Evolutionary conservation across 1,140 invertebrate genomes (phyloP).

Genomic region (Glossosoma conforme): DNA sequence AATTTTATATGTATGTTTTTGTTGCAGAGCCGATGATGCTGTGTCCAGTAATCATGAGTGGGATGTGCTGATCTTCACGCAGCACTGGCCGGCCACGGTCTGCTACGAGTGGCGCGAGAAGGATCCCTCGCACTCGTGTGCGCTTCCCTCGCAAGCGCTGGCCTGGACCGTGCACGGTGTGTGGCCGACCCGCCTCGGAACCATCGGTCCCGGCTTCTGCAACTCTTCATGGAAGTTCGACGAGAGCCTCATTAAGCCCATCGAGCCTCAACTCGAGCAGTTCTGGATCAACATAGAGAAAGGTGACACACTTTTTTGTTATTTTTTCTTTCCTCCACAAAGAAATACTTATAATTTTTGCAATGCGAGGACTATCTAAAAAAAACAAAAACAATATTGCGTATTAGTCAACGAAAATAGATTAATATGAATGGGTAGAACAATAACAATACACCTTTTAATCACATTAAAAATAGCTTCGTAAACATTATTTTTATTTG

Average conservation of each 20-base stretch:
- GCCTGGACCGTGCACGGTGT: slow-evolving; percentile 77
- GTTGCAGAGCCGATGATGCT: no score
- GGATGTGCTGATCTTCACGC: slow-evolving; percentile 74
- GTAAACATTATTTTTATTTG: no score
- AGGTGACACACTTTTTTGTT: slow-evolving; percentile 32
- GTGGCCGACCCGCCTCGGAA: slow-evolving; percentile 70
- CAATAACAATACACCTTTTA: no score
- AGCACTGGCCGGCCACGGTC: slow-evolving; percentile 72
- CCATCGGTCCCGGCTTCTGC: slow-evolving; percentile 64
- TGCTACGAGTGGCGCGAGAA: slow-evolving; percentile 67
- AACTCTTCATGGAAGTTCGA: slow-evolving; percentile 64
- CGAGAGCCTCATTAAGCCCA: slow-evolving; percentile 50
- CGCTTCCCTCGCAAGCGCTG: slow-evolving; percentile 54
- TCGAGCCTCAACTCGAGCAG: slow-evolving; percentile 56
- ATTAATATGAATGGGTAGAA: no score
- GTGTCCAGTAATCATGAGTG: no score
- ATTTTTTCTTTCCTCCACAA: neutral
- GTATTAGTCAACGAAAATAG: no score
- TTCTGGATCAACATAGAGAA: slow-evolving; percentile 73
- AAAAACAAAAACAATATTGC: no score
- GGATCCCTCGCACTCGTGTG: slow-evolving; percentile 55
- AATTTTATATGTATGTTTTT: neutral
- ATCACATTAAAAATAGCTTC: no score
- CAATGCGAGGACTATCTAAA: no score
- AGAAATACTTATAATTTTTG: no score